Conservation (phyloP, 2,888 invertebrate genomes). For the Mythimna loreyi region DNA sequence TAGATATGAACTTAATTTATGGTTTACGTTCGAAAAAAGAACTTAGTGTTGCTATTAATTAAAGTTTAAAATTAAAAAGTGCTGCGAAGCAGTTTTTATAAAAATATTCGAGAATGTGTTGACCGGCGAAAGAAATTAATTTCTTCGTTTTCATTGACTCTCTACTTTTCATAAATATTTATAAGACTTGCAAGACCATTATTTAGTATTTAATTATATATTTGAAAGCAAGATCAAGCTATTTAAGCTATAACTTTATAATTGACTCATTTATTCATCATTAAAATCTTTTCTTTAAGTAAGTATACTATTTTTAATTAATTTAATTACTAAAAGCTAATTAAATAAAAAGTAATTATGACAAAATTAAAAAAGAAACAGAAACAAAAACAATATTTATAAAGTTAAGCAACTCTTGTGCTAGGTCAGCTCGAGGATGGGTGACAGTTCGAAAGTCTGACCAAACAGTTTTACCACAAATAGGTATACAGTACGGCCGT, state of each 20-base stretch:
- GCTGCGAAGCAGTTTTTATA: neutral
- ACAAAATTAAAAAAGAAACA: neutral
- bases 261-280: neutral
- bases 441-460: no score
- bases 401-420: neutral
- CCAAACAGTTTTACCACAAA: no score
- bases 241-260: conserved; percentile 20
- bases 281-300: neutral
- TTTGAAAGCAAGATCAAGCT: conserved; percentile 27
- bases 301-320: neutral
- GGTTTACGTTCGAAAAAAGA: neutral
- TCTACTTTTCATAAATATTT: conserved; percentile 43
- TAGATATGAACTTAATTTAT: no score
- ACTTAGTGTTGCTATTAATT: no score
- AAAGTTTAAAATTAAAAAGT: neutral
- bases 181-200: conserved; percentile 14
- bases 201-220: conserved; percentile 30
- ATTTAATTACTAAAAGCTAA: neutral
- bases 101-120: neutral
- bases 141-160: neutral
- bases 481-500: no score
- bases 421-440: neutral
- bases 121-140: neutral
- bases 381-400: no score
- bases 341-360: neutral